Percentiles rank a stretch among this genome's conserved stretches.
Evolutionary conservation across 2,113 vertebrate species (phyloP).

Genomic region (Hassar affinis): DNA sequence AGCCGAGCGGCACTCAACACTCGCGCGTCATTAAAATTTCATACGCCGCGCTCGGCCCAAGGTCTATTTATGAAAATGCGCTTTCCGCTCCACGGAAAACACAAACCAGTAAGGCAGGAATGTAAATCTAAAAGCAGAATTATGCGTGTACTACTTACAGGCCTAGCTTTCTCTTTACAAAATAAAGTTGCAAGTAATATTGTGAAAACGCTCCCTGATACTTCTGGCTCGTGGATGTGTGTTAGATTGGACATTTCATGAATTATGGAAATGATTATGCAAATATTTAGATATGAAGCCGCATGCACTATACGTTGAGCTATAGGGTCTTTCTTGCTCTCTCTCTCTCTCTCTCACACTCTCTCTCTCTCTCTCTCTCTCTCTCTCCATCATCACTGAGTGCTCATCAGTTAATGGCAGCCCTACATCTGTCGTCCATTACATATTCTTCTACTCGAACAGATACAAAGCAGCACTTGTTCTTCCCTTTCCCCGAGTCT

Average conservation of each 20-base stretch:
- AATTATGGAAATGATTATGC: constrained; percentile 54
- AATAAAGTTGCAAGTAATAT: constrained; percentile 44
- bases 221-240: constrained; percentile 46
- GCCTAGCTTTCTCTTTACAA: constrained; percentile 10
- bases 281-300: constrained; percentile 16
- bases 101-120: constrained; percentile 66
- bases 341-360: constrained; percentile 29
- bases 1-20: constrained; percentile 84
- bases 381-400: constrained; percentile 20
- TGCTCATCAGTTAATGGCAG: constrained; percentile 27
- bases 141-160: constrained; percentile 42
- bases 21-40: constrained; percentile 93
- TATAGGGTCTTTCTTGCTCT: constrained; percentile 4
- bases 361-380: constrained; percentile 26
- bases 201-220: constrained; percentile 4
- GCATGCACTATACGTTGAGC: not conserved
- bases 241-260: constrained; percentile 35
- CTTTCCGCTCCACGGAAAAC: constrained; percentile 83
- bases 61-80: constrained; percentile 98
- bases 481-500: not conserved
- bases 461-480: constrained; percentile 23
- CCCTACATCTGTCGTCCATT: constrained; percentile 28
- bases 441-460: constrained; percentile 20
- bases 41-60: constrained; percentile 87
- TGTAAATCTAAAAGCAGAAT: constrained; percentile 67